Percentiles rank a stretch among this genome's conserved stretches.
These are phyloP conservation scores for Myrmophylax atrothorax DNA, from an alignment of 2,113 vertebrate genomes.

Conservation along the genomic window DNA sequence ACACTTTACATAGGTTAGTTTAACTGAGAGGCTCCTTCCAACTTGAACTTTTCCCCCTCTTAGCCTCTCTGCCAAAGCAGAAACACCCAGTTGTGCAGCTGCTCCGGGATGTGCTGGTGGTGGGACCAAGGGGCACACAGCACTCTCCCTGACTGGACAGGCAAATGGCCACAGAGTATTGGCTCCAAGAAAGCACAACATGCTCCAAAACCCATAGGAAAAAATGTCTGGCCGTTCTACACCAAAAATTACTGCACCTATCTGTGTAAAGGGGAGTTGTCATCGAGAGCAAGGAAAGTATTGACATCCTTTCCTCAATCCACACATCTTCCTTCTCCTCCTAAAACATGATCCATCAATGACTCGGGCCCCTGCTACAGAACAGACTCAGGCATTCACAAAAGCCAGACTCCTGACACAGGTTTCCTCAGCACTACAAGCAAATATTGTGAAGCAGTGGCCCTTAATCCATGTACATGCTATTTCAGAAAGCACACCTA, in stretches of 20 bases:
- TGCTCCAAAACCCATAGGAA: not conserved
- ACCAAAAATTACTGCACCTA: not conserved
- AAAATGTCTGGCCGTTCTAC: fast-evolving
- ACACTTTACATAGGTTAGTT: not conserved
- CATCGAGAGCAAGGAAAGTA: not conserved
- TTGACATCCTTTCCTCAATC: not conserved
- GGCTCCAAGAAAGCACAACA: not conserved
- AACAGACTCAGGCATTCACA: not conserved
- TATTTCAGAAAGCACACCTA: not conserved
- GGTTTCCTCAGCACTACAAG: not conserved
- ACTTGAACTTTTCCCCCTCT: not conserved
- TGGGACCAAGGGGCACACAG: fast-evolving
- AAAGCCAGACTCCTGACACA: not conserved
- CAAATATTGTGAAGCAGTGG: not conserved
- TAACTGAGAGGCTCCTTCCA: not conserved
- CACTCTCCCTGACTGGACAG: fast-evolving
- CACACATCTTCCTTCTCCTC: not conserved
- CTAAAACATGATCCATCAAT: not conserved
- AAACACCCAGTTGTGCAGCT: not conserved
- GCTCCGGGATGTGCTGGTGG: fast-evolving
- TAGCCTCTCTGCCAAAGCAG: not conserved
- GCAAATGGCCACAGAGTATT: not conserved
- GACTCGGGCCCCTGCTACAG: not conserved
- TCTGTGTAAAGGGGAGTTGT: not conserved
- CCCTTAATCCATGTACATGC: fast-evolving